Conservation (phyloP, 1,140 invertebrate species). For the Zelostemma sp. region DNA sequence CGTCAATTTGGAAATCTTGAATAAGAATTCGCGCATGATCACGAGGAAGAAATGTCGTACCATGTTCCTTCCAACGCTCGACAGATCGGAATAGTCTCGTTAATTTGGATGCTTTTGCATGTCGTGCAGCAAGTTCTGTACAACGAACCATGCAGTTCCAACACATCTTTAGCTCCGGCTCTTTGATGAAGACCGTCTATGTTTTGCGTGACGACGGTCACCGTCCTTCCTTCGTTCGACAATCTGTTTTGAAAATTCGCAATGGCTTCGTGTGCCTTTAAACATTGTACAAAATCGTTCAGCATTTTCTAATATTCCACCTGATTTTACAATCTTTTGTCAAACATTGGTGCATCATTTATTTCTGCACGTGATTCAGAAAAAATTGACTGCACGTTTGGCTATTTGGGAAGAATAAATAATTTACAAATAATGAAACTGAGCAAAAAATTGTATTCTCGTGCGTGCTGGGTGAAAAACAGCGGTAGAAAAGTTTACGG, state of each 20-base stretch:
- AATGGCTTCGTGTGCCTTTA: conserved; percentile 84
- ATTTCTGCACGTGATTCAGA: too few species aligned
- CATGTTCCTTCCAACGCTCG: conserved; percentile 70
- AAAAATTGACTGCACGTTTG: too few species aligned
- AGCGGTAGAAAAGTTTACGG: too few species aligned
- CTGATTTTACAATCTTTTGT: too few species aligned
- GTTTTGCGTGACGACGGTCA: conserved; percentile 91
- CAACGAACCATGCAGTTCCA: conserved; percentile 92
- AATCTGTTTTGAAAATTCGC: conserved; percentile 81
- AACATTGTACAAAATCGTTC: too few species aligned
- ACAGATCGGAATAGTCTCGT: conserved; percentile 88
- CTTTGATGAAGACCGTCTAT: conserved; percentile 89
- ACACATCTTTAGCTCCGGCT: conserved; percentile 84
- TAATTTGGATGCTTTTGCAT: conserved; percentile 79
- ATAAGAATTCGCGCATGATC: not conserved
- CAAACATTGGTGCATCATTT: too few species aligned
- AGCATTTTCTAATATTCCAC: too few species aligned
- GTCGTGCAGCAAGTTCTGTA: conserved; percentile 87
- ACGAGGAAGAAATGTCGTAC: conserved; percentile 35
- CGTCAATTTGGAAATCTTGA: too few species aligned
- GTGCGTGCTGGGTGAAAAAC: too few species aligned
- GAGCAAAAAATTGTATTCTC: too few species aligned
- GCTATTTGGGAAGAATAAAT: too few species aligned
- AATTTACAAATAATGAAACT: too few species aligned
- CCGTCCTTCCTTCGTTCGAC: conserved; percentile 71